Conservation (phyloP, 2,113 vertebrate genomes). For the Rhipidura dahli region DNA sequence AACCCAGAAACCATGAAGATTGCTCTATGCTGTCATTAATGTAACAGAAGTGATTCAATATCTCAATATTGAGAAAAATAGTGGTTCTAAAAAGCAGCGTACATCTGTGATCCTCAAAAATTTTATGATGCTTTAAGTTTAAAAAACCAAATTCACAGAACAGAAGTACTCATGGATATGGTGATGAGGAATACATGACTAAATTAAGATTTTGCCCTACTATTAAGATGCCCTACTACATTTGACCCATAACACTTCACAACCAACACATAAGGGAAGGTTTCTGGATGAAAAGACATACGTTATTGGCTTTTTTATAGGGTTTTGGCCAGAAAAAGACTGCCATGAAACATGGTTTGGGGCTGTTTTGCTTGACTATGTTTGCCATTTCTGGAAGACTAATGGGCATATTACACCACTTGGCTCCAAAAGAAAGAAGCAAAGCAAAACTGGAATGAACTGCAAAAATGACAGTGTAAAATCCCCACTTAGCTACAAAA, state of each 20-base stretch:
- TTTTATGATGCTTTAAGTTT: neutral
- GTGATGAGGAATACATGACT: neutral
- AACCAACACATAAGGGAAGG: accelerated
- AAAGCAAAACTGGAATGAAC: neutral
- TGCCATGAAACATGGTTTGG: neutral
- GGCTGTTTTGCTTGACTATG: neutral
- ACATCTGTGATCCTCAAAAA: neutral
- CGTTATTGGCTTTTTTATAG: neutral
- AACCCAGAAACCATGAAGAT: neutral
- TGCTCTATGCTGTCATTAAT: neutral
- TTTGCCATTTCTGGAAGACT: neutral
- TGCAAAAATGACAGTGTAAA: neutral
- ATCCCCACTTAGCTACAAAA: neutral
- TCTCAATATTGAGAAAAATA: neutral
- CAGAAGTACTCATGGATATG: neutral
- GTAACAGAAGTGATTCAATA: neutral
- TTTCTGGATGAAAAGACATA: neutral
- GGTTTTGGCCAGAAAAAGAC: neutral
- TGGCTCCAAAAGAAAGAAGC: neutral
- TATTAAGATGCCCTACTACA: neutral
- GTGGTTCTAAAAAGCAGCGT: neutral
- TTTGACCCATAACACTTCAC: neutral
- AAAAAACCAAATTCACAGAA: neutral
- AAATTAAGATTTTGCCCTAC: neutral
- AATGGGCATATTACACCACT: neutral